phyloP scores from a whole-genome alignment of 2,888 invertebrate genomes.

The Adelognathus sp. region DNA sequence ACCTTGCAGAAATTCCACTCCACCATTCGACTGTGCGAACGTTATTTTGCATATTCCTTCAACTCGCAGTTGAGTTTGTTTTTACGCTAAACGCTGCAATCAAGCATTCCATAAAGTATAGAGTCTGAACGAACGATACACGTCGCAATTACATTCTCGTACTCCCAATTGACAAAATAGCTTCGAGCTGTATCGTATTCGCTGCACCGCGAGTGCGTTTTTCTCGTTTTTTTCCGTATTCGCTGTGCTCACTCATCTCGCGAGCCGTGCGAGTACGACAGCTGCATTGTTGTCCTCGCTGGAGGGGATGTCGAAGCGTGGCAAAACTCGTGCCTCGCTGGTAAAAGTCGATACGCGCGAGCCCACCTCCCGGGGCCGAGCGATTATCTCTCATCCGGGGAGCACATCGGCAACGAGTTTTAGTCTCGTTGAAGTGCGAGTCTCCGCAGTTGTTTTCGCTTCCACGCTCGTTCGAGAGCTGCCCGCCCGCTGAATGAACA shows the following conservation, averaged over 20 bases:
- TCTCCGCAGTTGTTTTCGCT: neutral
- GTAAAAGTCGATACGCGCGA: constrained; percentile 55
- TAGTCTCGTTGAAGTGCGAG: constrained; percentile 51
- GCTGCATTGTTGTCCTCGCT: constrained; percentile 31
- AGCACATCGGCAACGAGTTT: constrained; percentile 72
- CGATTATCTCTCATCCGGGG: constrained; percentile 76
- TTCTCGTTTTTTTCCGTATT: neutral
- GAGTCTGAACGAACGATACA: neutral
- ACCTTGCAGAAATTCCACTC: no score
- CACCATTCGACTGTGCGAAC: no score
- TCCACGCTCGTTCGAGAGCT: constrained; percentile 46
- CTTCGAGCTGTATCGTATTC: neutral
- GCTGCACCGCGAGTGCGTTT: neutral
- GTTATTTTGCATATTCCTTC: no score
- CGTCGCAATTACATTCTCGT: neutral
- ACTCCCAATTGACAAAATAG: neutral
- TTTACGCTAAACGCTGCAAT: no score
- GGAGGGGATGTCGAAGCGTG: constrained; percentile 76
- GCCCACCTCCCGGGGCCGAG: constrained; percentile 71
- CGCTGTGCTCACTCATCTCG: neutral
- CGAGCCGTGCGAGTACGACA: constrained; percentile 1
- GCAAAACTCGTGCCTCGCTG: constrained; percentile 73
- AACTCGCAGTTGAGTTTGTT: no score
- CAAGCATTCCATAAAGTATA: no score
- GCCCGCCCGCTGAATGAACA: constrained; percentile 61